phyloP scores from a whole-genome alignment of 2,888 invertebrate genomes.

The Tineola bisselliella region DNA sequence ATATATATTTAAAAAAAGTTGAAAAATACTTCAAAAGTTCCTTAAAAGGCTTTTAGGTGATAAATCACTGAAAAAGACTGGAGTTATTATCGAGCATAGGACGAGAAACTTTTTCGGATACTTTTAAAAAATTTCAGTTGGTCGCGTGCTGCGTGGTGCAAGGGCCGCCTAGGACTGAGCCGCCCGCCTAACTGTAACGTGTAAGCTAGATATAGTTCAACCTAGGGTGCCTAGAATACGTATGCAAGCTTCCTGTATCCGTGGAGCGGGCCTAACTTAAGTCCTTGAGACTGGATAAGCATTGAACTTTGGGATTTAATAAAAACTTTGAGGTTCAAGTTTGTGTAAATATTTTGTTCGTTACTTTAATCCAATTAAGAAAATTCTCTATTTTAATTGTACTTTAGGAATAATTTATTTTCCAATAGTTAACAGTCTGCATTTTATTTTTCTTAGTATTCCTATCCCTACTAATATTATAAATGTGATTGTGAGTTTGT shows the following conservation, averaged over 20 bases:
- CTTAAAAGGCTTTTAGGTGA: not conserved
- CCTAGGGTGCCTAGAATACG: not conserved
- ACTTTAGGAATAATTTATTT: not conserved
- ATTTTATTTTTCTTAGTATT: too few species aligned
- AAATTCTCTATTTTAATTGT: not conserved
- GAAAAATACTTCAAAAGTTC: slow-evolving; percentile 1
- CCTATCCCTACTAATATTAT: too few species aligned
- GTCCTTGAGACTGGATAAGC: slow-evolving; percentile 11
- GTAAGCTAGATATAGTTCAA: slow-evolving; percentile 43
- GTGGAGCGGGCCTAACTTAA: not conserved
- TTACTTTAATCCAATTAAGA: not conserved
- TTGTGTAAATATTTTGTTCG: not conserved
- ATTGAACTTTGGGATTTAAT: not conserved
- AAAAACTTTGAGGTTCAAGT: not conserved
- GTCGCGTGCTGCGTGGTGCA: slow-evolving; percentile 46
- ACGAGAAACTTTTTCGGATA: not conserved
- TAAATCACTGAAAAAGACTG: not conserved
- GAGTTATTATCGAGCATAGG: not conserved
- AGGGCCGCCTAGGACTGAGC: slow-evolving; percentile 47
- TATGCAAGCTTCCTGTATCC: not conserved
- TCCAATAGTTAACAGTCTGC: too few species aligned
- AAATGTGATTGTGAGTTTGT: too few species aligned
- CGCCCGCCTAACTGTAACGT: slow-evolving; percentile 19
- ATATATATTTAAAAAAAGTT: not conserved
- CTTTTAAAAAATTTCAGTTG: slow-evolving; percentile 10